Evolutionary conservation across 2,797 vertebrate genomes (phyloP), one percentile per base, ranked within the genome.

Genomic region (Helarctos malayanus): DNA sequence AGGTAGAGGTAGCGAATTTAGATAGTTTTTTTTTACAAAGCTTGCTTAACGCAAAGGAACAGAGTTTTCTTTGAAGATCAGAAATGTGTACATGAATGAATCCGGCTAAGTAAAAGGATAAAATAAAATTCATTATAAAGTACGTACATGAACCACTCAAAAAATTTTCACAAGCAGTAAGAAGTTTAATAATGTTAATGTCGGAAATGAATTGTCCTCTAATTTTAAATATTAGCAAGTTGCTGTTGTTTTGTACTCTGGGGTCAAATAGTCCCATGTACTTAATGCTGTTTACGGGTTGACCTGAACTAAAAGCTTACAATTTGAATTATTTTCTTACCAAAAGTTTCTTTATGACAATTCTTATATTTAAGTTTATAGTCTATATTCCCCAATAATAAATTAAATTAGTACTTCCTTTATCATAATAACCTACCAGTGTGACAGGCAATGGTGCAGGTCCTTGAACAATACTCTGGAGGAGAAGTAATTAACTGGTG

Each of bases 401-500:
- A 93, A 80, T 79, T 71, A 83, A 87, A 93, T 91, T 76, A 94
- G 14, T n/a, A 75, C 19, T 89, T 90, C 23, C 13, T 89, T 83
- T 79, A 82, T 78, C 78, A 32, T 68, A 47, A 54, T 79, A 69
- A 85, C 59, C 61, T 89, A 93, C 41, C 32, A 95, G 15, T 75
- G 29, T 84, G 14, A 61, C 69, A 82, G 19, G n/a, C 5, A 27
- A 3, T 41, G 61, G 32, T 95, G 15, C 9, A 89, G 45, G 45
- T 91, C 52, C 73, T 96, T 80, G 57, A 87, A 76, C 56, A 69
- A 38, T 32, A 75, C 86, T 76, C 49, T 82, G 45, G 19, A 86
- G 88, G 71, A 91, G n/a, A 69, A 86, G 35, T 65, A 96, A 82
- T 86, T 97, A 93, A 63, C 61, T 71, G 13, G n/a, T 86, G 38